phyloP scores from a whole-genome alignment of 2,888 invertebrate genomes.

The Coleophora deauratella region DNA sequence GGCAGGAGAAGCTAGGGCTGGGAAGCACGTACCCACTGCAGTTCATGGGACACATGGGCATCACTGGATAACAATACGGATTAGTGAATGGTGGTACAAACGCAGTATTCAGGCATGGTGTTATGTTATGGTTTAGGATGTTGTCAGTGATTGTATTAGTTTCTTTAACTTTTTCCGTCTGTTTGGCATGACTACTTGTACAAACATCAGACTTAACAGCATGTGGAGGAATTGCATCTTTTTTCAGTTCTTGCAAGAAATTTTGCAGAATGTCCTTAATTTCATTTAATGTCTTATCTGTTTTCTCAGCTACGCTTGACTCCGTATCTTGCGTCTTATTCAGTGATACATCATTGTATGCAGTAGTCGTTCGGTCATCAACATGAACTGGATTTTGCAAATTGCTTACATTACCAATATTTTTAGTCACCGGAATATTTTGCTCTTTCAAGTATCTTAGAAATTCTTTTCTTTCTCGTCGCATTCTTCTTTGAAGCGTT shows the following conservation, averaged over 20 bases:
- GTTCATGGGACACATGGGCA: conserved; percentile 51
- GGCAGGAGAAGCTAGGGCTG: conserved; percentile 39
- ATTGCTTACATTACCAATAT: conserved; percentile 26
- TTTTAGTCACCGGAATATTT: conserved; percentile 19
- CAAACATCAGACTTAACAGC: conserved; percentile 26
- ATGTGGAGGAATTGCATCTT: conserved; percentile 34
- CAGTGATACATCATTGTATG: conserved; percentile 27
- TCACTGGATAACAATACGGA: conserved; percentile 50
- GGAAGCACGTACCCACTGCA: conserved; percentile 43
- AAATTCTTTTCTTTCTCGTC: conserved; percentile 9
- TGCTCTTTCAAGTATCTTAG: conserved; percentile 11
- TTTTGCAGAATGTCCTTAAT: conserved; percentile 58
- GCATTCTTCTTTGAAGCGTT: conserved; percentile 5
- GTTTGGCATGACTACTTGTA: conserved; percentile 21
- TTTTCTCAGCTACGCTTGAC: conserved; percentile 32
- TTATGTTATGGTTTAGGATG: conserved; percentile 26
- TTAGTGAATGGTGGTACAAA: conserved; percentile 34
- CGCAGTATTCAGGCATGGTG: conserved; percentile 18
- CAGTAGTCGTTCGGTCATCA: conserved; percentile 24
- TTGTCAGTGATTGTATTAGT: conserved; percentile 14
- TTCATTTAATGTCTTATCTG: conserved; percentile 56
- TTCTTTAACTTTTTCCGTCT: conserved; percentile 11
- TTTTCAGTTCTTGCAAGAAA: conserved; percentile 58
- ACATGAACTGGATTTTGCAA: conserved; percentile 23
- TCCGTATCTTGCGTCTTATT: conserved; percentile 40